phyloP scores from a whole-genome alignment of 2,113 vertebrate species.

The Zingel zingel region DNA sequence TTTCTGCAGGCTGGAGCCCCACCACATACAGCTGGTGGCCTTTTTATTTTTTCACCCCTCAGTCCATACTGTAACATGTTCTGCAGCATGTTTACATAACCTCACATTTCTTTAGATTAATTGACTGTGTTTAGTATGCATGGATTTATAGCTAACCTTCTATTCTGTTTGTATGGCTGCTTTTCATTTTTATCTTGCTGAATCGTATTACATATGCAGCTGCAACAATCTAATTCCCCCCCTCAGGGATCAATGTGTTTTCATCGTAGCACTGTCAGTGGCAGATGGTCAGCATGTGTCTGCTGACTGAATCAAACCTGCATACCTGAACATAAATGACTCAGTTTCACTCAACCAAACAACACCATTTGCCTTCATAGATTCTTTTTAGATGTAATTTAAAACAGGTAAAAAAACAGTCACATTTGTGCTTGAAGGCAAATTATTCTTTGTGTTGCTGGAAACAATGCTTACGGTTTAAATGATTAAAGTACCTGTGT shows the following conservation, averaged over 20 bases:
- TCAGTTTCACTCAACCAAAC: no score
- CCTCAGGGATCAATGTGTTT: constrained; percentile 33
- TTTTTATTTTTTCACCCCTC: no score
- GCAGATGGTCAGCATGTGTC: constrained; percentile 6
- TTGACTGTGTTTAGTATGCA: not conserved
- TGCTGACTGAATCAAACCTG: constrained; percentile 20
- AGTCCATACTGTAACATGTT: not conserved
- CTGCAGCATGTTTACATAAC: not conserved
- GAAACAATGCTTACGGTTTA: not conserved
- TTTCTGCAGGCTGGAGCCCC: no score
- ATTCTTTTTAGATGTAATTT: no score
- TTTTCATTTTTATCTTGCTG: not conserved
- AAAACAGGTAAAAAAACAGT: not conserved
- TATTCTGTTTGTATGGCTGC: not conserved
- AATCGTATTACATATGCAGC: not conserved
- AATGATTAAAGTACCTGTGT: not conserved
- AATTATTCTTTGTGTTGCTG: not conserved
- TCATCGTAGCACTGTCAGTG: not conserved
- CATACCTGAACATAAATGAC: not conserved
- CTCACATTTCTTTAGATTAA: not conserved
- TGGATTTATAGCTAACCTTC: not conserved
- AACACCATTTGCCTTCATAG: no score
- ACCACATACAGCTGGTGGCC: no score
- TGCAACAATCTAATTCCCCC: not conserved
- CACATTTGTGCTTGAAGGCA: not conserved